Conservation (phyloP, 2,888 invertebrate species). For the Apoderus coryli region DNA sequence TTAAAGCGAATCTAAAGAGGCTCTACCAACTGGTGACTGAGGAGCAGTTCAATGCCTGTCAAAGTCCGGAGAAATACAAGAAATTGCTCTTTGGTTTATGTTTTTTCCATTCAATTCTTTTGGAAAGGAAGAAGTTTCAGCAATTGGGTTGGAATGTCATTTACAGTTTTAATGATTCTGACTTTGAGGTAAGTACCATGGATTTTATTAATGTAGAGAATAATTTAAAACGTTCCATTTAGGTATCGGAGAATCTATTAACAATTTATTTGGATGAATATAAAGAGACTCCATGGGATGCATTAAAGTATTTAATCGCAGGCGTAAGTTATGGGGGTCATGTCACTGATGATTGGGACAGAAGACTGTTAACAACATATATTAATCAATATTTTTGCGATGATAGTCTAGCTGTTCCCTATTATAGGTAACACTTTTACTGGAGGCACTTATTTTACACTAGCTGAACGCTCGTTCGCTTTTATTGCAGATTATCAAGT, state of each 20-base stretch:
- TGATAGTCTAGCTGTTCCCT: constrained; percentile 45
- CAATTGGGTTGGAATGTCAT: constrained; percentile 82
- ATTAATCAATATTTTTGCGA: constrained; percentile 72
- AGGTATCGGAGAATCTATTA: constrained; percentile 72
- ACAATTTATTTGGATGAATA: constrained; percentile 76
- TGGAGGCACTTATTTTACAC: no score
- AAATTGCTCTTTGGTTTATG: constrained; percentile 66
- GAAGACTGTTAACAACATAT: constrained; percentile 65
- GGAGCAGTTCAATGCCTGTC: constrained; percentile 56
- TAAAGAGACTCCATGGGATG: constrained; percentile 75
- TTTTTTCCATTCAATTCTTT: constrained; percentile 73
- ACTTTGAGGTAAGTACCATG: constrained; percentile 76
- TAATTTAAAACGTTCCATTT: constrained; percentile 7
- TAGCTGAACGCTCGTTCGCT: constrained; percentile 5
- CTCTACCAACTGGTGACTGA: constrained; percentile 67
- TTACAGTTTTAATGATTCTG: constrained; percentile 84
- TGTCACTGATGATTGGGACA: constrained; percentile 62
- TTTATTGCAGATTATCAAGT: constrained; percentile 46
- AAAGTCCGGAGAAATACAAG: constrained; percentile 56
- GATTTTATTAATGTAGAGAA: no score
- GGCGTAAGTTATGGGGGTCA: constrained; percentile 85
- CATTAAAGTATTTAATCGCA: constrained; percentile 74
- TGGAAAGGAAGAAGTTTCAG: constrained; percentile 75
- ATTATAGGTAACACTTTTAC: constrained; percentile 47
- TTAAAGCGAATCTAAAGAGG: constrained; percentile 77